These are phyloP conservation scores for Oryzias melastigma DNA, from an alignment of 2,113 vertebrate genomes.

Conservation along the genomic window DNA sequence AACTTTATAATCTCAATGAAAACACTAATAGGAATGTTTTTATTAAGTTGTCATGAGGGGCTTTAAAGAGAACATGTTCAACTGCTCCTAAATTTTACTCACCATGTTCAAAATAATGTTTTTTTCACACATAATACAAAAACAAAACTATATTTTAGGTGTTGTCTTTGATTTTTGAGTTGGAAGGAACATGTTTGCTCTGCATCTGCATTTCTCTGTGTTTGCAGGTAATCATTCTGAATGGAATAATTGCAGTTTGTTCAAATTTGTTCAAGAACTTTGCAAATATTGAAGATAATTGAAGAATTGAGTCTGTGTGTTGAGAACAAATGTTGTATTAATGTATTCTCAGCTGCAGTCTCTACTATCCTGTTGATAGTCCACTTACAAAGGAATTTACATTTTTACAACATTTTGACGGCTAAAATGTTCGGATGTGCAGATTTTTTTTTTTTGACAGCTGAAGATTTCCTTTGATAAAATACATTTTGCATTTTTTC, in stretches of 20 bases:
- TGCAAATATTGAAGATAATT: neutral
- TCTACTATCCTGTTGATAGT: neutral
- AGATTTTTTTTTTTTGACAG: too few species aligned
- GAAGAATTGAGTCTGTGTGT: neutral
- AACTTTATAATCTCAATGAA: too few species aligned
- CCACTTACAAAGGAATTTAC: constrained; percentile 7
- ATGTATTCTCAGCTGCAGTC: neutral
- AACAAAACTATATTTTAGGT: too few species aligned
- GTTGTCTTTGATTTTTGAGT: neutral
- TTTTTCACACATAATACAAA: too few species aligned
- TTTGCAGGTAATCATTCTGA: too few species aligned
- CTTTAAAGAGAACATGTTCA: too few species aligned
- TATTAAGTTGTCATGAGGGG: too few species aligned
- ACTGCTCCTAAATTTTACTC: too few species aligned
- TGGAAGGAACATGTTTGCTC: neutral
- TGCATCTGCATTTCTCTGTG: neutral
- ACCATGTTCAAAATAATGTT: too few species aligned
- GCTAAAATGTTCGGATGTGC: constrained; percentile 10
- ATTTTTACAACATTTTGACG: constrained; percentile 37
- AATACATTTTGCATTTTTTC: too few species aligned
- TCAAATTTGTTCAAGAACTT: neutral
- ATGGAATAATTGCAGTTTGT: neutral
- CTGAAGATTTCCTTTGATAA: too few species aligned
- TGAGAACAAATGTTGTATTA: neutral
- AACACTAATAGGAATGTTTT: too few species aligned